Conservation (phyloP, 2,113 vertebrate species). For the Heteronetta atricapilla region DNA sequence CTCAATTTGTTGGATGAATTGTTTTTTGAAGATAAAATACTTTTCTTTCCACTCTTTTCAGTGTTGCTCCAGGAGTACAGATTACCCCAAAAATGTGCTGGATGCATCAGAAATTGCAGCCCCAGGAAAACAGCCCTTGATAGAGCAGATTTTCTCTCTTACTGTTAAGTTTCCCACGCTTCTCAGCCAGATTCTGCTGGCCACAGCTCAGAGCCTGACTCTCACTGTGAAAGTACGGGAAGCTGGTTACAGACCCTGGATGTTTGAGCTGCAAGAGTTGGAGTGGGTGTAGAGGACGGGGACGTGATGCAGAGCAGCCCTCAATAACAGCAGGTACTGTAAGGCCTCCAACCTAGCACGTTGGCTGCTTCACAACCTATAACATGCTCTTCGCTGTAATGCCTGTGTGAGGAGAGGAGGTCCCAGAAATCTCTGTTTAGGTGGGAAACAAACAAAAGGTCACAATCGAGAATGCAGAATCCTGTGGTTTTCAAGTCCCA, state of each 20-base stretch:
- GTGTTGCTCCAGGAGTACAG: slow-evolving; percentile 53
- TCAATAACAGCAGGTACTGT: not conserved
- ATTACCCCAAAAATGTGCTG: slow-evolving; percentile 73
- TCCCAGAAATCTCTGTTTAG: not conserved
- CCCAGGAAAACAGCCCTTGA: slow-evolving; percentile 72
- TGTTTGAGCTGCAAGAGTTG: not conserved
- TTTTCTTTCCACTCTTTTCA: slow-evolving; percentile 62
- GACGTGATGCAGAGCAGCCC: not conserved
- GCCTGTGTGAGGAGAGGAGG: not conserved
- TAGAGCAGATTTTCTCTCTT: slow-evolving; percentile 59
- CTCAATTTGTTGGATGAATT: slow-evolving; percentile 52
- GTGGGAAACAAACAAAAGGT: not conserved
- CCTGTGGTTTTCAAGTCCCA: not conserved
- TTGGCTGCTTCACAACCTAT: not conserved
- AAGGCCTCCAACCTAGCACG: not conserved
- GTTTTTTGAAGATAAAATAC: slow-evolving; percentile 70
- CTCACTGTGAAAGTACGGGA: slow-evolving; percentile 37
- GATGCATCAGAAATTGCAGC: slow-evolving; percentile 68
- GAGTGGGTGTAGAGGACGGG: not conserved
- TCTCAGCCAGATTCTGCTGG: slow-evolving; percentile 47
- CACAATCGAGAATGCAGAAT: not conserved
- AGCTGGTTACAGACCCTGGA: slow-evolving; percentile 12
- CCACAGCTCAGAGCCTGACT: slow-evolving; percentile 43
- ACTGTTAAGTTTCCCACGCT: slow-evolving; percentile 73
- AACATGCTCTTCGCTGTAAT: not conserved